A percentile compares a stretch with the other conserved stretches of the same genome.
These are phyloP conservation scores for Conops quadrifasciatus DNA, from an alignment of 2,888 invertebrate genomes.

Conservation along the genomic window DNA sequence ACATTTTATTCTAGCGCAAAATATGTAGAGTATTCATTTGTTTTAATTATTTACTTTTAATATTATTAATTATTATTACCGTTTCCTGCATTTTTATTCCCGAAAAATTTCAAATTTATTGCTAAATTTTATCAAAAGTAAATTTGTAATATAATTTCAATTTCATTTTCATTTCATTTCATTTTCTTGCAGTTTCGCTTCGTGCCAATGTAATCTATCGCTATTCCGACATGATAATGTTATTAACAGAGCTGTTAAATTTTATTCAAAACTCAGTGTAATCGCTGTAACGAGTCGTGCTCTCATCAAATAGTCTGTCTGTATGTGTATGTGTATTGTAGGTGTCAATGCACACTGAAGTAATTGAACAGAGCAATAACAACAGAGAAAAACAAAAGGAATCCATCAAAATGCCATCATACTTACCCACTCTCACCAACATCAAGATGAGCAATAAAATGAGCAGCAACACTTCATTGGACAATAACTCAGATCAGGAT, in stretches of 20 bases:
- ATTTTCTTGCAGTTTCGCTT: background rate
- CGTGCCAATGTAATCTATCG: too few relatives aligned
- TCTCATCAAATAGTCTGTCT: background rate
- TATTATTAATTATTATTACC: too few relatives aligned
- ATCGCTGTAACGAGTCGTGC: background rate
- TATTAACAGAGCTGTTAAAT: background rate
- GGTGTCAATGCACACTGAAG: too few relatives aligned
- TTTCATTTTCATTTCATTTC: background rate
- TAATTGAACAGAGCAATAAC: background rate
- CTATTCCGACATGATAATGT: background rate
- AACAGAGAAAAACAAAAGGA: background rate
- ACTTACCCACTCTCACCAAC: constrained; percentile 49
- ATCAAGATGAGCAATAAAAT: constrained; percentile 48
- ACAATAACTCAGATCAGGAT: constrained; percentile 61
- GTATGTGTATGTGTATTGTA: too few relatives aligned
- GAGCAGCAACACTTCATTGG: constrained; percentile 57
- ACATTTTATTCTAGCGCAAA: too few relatives aligned
- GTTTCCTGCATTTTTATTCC: too few relatives aligned
- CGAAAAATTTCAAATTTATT: too few relatives aligned
- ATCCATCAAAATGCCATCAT: constrained; percentile 48
- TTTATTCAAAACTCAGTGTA: background rate
- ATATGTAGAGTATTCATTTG: too few relatives aligned
- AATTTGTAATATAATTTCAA: background rate
- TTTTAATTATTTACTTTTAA: too few relatives aligned
- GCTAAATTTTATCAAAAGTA: background rate